Evolutionary conservation across 2,888 invertebrate species (phyloP), one percentile per base, ranked within the genome.

Genomic region (Drosophila subsilvestris): DNA sequence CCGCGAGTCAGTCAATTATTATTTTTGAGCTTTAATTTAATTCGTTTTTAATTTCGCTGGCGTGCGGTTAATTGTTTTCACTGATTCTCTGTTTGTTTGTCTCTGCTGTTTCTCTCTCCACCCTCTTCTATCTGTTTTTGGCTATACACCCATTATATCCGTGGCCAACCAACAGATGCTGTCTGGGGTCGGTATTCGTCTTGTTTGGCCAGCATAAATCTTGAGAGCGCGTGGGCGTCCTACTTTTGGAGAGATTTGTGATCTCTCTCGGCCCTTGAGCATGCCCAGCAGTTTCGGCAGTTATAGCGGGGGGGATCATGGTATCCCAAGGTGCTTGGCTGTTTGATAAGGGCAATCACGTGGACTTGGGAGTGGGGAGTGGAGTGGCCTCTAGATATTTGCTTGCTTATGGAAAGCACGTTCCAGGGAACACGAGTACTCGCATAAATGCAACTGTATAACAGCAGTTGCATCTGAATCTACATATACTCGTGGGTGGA

Each of bases 31-130:
- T n/a, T n/a, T n/a, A 68, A 74, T 51, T 65, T 72, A 70, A 77
- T 72, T 71, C 47, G 66, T 68, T 57, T 69, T 65, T 58, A 65
- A 71, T 63, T 65, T 63, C 54, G 55, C 22, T 81, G 61, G 67
- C 83, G 78, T 82, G 80, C 58, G 44, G 72, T 49, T 83, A 83
- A 83, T 83, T 86, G 68, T 50, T 27, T 57, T 49, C 22, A 25
- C 14, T 43, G 71, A 55, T 70, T 48, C 47, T 54, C 56, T 12
- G 47, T n/a, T 51, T 51, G 57, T 68, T 50, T 12, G 32, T 50
- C 65, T 32, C 32, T 32, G 32, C 32, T 5, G 12, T 14, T 12
- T 12, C 32, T 12, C 32, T 12, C 12, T 12, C 3, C 32, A 32
- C 32, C 32, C 32, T 20, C 32, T 20, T 66, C 57, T 51, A 57